Evolutionary conservation across 1,140 invertebrate genomes (phyloP), one percentile per base, ranked within the genome.

Genomic region (Mercenaria mercenaria): DNA sequence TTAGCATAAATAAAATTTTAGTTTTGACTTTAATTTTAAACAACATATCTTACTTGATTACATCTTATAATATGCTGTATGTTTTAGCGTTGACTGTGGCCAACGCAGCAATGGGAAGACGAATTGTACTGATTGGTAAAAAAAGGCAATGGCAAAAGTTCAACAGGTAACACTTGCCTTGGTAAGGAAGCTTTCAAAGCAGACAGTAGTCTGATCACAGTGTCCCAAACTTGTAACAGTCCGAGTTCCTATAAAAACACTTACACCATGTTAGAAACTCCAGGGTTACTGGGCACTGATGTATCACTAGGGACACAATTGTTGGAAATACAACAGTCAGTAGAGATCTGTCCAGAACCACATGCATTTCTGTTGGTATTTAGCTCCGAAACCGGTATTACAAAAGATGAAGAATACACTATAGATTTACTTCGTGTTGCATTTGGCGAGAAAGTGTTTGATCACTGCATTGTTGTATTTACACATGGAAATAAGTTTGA

Each of bases 361-460:
- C 74, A 77, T 50, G 74, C 43, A 10, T 77, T 77, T 43, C 23
- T 77, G 43, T 43, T 80, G n/a, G 50, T 80, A 1, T 37, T 80
- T 34, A 80, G 52, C 23, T 13, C 77, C 43, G n/a, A 15, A 6
- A n/a, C 15, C 26, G 18, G 77, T 0, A 52, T 80, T 10, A 80
- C 77, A 29, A 32, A 80, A 23, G 77, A 80, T 23, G 77, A 80
- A 23, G 23, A 26, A 23, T 56, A 52, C 47, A 80, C 52, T 29
- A 56, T 56, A 18, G 77, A 80, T 80, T 52, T 80, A 43, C 23
- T 80, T n/a, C 20, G 77, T 18, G 32, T 80, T 29, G 34, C 34
- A 52, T 80, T 80, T 59, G 80, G 80, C n/a, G 52, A 61, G 23
- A 80, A n/a, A n/a, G n/a, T n/a, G n/a, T n/a, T n/a, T n/a, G n/a